These are phyloP conservation scores for Amazona vittata DNA, from an alignment of 2,113 vertebrate genomes.

Conservation along the genomic window DNA sequence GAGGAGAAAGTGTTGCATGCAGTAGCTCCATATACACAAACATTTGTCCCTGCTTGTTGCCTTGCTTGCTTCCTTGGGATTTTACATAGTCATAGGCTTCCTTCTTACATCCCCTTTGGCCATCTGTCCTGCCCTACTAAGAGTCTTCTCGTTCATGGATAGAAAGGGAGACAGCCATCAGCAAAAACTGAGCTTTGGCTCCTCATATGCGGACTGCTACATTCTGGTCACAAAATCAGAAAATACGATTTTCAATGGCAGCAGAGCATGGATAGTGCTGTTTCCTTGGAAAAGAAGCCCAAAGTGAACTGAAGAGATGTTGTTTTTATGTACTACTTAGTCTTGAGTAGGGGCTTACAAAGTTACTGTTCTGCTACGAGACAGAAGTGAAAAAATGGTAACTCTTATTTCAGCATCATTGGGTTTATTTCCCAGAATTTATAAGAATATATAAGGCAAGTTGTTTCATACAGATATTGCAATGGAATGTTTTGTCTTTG, in stretches of 20 bases:
- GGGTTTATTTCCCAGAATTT: background rate
- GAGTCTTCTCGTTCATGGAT: background rate
- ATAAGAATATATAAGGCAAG: background rate
- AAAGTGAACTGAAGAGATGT: background rate
- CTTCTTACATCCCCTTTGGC: background rate
- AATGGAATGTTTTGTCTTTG: background rate
- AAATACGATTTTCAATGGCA: background rate
- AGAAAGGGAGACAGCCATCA: background rate
- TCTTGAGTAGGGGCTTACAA: background rate
- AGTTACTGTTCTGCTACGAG: background rate
- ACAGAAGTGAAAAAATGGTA: background rate
- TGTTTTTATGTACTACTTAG: background rate
- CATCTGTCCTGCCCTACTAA: background rate
- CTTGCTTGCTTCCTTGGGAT: background rate
- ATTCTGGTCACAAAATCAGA: background rate
- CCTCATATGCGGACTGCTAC: background rate
- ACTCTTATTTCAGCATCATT: background rate
- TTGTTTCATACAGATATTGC: background rate
- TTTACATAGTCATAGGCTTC: background rate
- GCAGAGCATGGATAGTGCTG: background rate
- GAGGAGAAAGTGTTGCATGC: background rate
- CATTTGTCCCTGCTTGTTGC: background rate
- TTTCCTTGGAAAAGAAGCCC: background rate
- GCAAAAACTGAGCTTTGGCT: background rate
- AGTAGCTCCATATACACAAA: background rate